A percentile compares a stretch with the other conserved stretches of the same genome.
Conservation (phyloP, 2,113 vertebrate genomes). For the Marmota flaviventris region DNA sequence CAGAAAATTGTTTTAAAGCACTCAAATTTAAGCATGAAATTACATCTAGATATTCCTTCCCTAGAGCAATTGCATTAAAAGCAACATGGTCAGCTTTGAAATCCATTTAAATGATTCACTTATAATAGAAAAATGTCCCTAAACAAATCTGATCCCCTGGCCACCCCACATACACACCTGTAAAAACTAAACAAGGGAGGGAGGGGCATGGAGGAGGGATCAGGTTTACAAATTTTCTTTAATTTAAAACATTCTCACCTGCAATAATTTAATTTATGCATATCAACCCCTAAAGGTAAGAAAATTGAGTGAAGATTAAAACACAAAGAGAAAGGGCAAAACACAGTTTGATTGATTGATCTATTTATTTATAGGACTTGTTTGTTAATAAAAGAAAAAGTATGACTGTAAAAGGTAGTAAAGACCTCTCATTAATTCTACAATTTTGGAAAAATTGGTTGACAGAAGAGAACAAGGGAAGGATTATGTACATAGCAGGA, state of each 20-base stretch:
- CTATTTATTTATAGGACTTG: neutral
- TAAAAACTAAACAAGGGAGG: neutral
- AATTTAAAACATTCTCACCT: neutral
- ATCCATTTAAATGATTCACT: neutral
- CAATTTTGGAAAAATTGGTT: neutral
- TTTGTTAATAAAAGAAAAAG: neutral
- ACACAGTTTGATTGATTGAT: neutral
- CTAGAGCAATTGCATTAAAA: neutral
- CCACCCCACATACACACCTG: accelerated
- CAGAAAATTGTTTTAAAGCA: neutral
- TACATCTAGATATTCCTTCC: slow-evolving; percentile 1
- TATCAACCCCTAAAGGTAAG: slow-evolving; percentile 5
- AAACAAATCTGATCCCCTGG: neutral
- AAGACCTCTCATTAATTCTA: neutral
- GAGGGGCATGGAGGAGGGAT: accelerated
- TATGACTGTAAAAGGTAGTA: neutral
- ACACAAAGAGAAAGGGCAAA: slow-evolving; percentile 32
- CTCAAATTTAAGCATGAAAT: neutral
- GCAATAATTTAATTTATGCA: neutral
- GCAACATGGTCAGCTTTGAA: neutral
- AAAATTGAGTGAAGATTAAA: slow-evolving; percentile 19
- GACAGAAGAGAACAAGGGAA: slow-evolving; percentile 35
- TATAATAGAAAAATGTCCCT: neutral
- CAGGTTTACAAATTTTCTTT: neutral
- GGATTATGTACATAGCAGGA: neutral